phyloP scores from a whole-genome alignment of 2,888 invertebrate species.

The Nomada lathburiana region DNA sequence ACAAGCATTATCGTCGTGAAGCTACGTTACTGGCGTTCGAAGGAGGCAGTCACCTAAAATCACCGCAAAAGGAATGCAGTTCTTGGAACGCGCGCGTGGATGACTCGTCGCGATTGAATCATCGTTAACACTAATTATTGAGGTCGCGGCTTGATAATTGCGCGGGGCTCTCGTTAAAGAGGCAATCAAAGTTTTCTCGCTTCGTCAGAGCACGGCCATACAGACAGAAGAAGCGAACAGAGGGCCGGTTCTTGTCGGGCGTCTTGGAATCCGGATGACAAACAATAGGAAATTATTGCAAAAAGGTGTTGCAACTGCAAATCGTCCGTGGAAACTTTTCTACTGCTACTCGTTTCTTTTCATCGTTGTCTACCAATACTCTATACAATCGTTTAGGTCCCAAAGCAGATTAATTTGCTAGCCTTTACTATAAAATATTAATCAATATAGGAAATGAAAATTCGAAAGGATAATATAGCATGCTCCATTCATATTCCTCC shows the following conservation, averaged over 20 bases:
- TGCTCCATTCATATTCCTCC: too few relatives aligned
- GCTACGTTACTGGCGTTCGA: neutral
- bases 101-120: conserved; percentile 65
- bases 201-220: conserved; percentile 22
- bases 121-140: conserved; percentile 67
- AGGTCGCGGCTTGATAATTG: conserved; percentile 66
- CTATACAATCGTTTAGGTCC: too few relatives aligned
- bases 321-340: conserved; percentile 47
- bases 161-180: conserved; percentile 52
- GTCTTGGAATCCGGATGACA: conserved; percentile 40
- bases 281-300: conserved; percentile 60
- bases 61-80: conserved; percentile 60
- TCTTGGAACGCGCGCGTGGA: conserved; percentile 52
- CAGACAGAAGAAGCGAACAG: conserved; percentile 39
- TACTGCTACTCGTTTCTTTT: neutral
- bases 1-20: neutral
- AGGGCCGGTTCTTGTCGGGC: conserved; percentile 49
- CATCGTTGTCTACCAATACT: neutral
- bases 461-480: too few relatives aligned
- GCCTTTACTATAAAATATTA: too few relatives aligned
- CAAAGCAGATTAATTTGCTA: too few relatives aligned
- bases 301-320: conserved; percentile 44
- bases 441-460: too few relatives aligned
- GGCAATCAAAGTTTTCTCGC: conserved; percentile 63
- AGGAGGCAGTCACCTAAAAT: conserved; percentile 55